Evolutionary conservation across 2,113 vertebrate genomes (phyloP), one percentile per base, ranked within the genome.

Genomic region (Syngnathoides biaculeatus): DNA sequence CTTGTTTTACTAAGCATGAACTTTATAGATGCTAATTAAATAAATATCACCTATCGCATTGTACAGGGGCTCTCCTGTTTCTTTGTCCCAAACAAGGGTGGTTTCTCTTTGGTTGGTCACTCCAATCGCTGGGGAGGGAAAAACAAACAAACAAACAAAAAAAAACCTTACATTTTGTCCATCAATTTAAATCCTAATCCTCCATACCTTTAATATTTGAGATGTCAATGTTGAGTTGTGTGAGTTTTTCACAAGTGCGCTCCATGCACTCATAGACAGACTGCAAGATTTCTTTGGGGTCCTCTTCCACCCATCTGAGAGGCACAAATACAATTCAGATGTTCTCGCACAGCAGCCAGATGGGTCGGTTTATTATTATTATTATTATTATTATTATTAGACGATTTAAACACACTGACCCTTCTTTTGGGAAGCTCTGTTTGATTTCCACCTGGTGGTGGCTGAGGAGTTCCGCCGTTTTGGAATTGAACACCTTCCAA

Each of bases 101-200:
- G 97, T 99, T 90, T 99, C 97, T 78, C 97, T 94, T 81, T 99
- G 97, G 89, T 98, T 99, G 90, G 94, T 97, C 76, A 99, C 94
- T 73, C 96, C 97, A 65, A 99, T 91, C 61, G 96, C 97, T 99
- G 65, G 70, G n/a, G n/a, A n/a, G n/a, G n/a, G n/a, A n/a, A n/a
- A n/a, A n/a, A n/a, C n/a, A 85, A 77, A 79, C 80, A n/a, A 53
- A 53, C 62, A 48, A 43, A 60, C 58, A 56, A 42, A 39, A 0
- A 39, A n/a, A 39, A 22, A 24, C 3, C 30, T 2, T 35, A 35
- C 30, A 35, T 35, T 35, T 35, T 48, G 45, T 1, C 45, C 10
- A 24, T 12, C 24, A 56, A 26, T 14, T 4, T 8, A 26, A 43
- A 22, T 9, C n/a, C 11, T 13, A 24, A 42, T 3, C 1, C 3